Percentiles rank a stretch among this genome's conserved stretches.
Conservation (phyloP, 2,888 invertebrate species). For the Tanypteryx hageni region DNA sequence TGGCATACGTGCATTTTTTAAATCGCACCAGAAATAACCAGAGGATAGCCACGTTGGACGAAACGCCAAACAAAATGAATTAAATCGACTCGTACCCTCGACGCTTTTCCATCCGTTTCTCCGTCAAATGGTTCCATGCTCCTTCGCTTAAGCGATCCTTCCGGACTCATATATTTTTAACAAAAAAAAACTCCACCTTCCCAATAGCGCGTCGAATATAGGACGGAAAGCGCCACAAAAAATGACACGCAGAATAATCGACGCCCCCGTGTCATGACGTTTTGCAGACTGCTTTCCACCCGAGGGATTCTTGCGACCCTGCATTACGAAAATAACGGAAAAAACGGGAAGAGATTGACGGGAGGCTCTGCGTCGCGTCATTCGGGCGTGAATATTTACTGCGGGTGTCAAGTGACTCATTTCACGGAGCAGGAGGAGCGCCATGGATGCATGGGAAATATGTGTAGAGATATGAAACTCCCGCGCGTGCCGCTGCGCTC, state of each 20-base stretch:
- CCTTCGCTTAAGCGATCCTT: too few relatives aligned
- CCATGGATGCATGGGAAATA: background rate
- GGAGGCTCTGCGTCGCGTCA: background rate
- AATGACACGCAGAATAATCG: background rate
- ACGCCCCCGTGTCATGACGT: background rate
- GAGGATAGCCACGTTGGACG: too few relatives aligned
- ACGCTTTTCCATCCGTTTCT: too few relatives aligned
- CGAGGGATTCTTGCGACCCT: background rate
- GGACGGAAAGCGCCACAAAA: background rate
- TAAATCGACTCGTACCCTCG: too few relatives aligned
- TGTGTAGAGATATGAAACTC: slow-evolving; percentile 8
- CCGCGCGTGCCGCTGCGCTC: background rate
- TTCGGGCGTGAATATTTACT: slow-evolving; percentile 14
- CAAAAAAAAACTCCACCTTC: too few relatives aligned
- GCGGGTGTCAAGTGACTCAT: slow-evolving; percentile 28
- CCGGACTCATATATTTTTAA: too few relatives aligned
- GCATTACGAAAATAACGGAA: background rate
- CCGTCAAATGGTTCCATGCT: too few relatives aligned
- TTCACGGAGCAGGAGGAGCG: background rate
- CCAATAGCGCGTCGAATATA: too few relatives aligned
- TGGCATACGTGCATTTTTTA: too few relatives aligned
- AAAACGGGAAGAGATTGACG: background rate
- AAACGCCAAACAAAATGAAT: too few relatives aligned
- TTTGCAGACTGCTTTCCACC: background rate
- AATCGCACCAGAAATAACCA: too few relatives aligned